phyloP scores from a whole-genome alignment of 2,888 invertebrate genomes.

The Patella ulyssiponensis region DNA sequence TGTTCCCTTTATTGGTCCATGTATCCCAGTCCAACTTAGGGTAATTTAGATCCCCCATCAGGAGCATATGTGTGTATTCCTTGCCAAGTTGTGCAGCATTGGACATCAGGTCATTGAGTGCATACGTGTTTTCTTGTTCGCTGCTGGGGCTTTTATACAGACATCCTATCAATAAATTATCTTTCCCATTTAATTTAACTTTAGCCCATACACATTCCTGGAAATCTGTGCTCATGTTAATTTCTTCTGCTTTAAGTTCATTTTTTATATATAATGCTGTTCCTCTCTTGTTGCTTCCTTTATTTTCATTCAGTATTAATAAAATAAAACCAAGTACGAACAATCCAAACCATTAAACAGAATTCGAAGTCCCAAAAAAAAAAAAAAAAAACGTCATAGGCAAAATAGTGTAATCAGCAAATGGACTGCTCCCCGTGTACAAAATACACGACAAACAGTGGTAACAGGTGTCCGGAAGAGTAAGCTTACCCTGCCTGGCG shows the following conservation, averaged over 20 bases:
- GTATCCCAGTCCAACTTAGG: background rate
- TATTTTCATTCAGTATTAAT: conserved; percentile 9
- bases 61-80: conserved; percentile 11
- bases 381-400: too few relatives aligned
- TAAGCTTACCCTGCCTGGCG: too few relatives aligned
- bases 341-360: too few relatives aligned
- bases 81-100: background rate
- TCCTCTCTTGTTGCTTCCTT: background rate
- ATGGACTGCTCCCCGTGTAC: too few relatives aligned
- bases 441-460: too few relatives aligned
- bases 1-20: background rate
- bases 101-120: background rate
- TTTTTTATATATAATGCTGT: conserved; percentile 13
- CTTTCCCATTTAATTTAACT: conserved; percentile 1
- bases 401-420: too few relatives aligned
- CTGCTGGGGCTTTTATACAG: conserved; percentile 13
- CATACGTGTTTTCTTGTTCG: background rate
- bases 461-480: too few relatives aligned
- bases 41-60: conserved; percentile 18
- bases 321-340: too few relatives aligned
- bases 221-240: conserved; percentile 3
- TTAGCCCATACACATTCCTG: conserved; percentile 13
- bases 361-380: too few relatives aligned
- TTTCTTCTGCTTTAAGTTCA: conserved; percentile 15
- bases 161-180: conserved; percentile 17